phyloP scores from a whole-genome alignment of 2,113 vertebrate genomes.

The Oriolus oriolus region DNA sequence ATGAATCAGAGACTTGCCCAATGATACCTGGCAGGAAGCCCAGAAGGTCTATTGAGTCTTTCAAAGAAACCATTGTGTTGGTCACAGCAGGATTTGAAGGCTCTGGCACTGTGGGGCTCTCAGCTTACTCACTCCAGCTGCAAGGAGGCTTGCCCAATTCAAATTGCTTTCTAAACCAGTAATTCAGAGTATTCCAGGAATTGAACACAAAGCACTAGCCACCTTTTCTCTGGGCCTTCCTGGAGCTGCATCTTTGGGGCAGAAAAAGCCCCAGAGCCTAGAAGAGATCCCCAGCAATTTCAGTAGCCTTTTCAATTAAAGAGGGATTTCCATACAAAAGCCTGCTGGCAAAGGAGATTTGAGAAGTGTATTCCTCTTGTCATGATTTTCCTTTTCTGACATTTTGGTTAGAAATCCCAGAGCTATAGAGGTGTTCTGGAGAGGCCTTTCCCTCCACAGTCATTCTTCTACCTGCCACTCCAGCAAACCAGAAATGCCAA shows the following conservation, averaged over 20 bases:
- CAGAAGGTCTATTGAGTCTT: background rate
- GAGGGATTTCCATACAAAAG: slow-evolving; percentile 56
- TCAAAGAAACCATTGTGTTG: background rate
- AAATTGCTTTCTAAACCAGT: background rate
- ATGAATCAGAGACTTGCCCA: background rate
- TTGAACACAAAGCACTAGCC: background rate
- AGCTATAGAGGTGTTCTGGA: background rate
- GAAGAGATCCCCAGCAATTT: background rate
- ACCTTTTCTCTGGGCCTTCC: background rate
- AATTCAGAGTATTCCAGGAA: background rate
- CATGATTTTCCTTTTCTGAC: background rate
- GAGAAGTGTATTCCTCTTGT: background rate
- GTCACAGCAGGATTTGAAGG: background rate
- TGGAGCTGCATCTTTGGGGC: background rate
- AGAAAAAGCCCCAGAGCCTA: background rate
- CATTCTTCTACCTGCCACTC: background rate
- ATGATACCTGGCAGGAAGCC: background rate
- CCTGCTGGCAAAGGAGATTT: background rate
- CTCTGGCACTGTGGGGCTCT: background rate
- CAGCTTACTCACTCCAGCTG: slow-evolving; percentile 24
- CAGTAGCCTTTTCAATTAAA: slow-evolving; percentile 63
- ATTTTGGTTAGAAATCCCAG: background rate
- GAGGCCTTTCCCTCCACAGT: background rate
- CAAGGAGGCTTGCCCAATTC: background rate
- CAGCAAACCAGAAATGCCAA: background rate